Base-by-base conservation (phyloP, 2,888 invertebrate genomes). In the Trichogramma evanescens region DNA sequence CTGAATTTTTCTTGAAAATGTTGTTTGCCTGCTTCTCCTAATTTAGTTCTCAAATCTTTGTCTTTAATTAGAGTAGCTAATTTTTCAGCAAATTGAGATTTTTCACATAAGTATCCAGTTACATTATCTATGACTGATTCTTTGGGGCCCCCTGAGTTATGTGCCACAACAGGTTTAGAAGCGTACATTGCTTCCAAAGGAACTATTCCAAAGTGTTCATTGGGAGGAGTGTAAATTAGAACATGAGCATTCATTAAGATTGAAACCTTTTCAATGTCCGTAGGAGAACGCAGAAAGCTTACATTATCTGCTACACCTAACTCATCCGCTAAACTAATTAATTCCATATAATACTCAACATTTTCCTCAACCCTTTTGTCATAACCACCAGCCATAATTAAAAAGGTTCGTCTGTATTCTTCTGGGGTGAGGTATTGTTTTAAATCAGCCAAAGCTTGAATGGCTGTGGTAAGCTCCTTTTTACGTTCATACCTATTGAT, bases 151-250 rank as follows among this genome's bases (percentile, higher is more conserved):
- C 99, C 99, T 71, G 91, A 93, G 71, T 93, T 91, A 0, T 93
- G 89, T 0, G 99, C 99, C 66, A 99, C 87, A 0, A 99, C 96
- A 4, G 98, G 96, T 72, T 93, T 91, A 4, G 85, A 82, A 74
- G 89, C 87, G 74, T 93, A 93, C 99, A 99, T 99, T 0, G 97
- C 96, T 82, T 99, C 99, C 57, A 99, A 81, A 0, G 99, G 99
- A 6, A 99, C 99, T 70, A 99, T 99, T 5, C 99, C 99, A 81
- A 99, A 99, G 80, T 99, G 99, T 78, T 99, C 99, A 75, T 92
- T 91, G 3, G 89, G 86, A 2, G 99, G 99, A 6, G 99, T 99
- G 74, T 99, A 99, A 38, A 99, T 74, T 26, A 99, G 80, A 65
- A 91, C 89, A 58, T 86, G 84, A 68, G 91, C 89, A 59, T 86